Percentiles rank a stretch among this genome's conserved stretches.
Evolutionary conservation across 2,888 invertebrate species (phyloP).

Genomic region (Craniophora ligustri): DNA sequence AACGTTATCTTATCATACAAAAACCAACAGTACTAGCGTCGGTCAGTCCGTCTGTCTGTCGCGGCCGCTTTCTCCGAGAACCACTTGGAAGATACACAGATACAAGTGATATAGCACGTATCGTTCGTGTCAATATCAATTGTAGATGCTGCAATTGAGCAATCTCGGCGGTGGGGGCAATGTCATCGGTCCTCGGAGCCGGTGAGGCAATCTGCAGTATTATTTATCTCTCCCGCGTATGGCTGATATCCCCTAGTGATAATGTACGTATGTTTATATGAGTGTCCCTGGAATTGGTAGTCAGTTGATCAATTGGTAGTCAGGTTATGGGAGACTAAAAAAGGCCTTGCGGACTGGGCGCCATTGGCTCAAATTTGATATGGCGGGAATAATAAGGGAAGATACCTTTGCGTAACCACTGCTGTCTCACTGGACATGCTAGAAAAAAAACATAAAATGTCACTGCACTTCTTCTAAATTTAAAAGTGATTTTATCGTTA

Average conservation of each 20-base stretch:
- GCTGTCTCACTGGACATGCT: too few species aligned
- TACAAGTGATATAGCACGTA: conserved; percentile 23
- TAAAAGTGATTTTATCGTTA: too few species aligned
- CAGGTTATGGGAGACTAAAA: too few species aligned
- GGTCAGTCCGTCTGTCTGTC: conserved; percentile 2
- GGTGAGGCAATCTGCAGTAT: not conserved
- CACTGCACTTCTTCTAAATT: too few species aligned
- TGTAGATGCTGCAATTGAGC: conserved; percentile 3
- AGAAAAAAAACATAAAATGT: too few species aligned
- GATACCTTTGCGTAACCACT: too few species aligned
- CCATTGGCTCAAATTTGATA: too few species aligned
- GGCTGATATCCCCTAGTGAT: not conserved
- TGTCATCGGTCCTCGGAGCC: not conserved
- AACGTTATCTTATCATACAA: conserved; percentile 18
- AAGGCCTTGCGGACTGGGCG: too few species aligned
- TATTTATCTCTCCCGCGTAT: not conserved
- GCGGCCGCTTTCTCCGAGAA: conserved; percentile 26
- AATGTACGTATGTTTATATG: not conserved
- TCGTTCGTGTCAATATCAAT: conserved; percentile 3
- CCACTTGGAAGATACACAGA: not conserved
- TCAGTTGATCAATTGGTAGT: too few species aligned
- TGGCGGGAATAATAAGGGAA: too few species aligned
- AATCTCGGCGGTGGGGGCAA: conserved; percentile 4
- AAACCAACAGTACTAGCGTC: not conserved
- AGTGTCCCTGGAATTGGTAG: too few species aligned